Evolutionary conservation across 2,888 invertebrate species (phyloP), one percentile per base, ranked within the genome.

Genomic region (Hermodice carunculata): DNA sequence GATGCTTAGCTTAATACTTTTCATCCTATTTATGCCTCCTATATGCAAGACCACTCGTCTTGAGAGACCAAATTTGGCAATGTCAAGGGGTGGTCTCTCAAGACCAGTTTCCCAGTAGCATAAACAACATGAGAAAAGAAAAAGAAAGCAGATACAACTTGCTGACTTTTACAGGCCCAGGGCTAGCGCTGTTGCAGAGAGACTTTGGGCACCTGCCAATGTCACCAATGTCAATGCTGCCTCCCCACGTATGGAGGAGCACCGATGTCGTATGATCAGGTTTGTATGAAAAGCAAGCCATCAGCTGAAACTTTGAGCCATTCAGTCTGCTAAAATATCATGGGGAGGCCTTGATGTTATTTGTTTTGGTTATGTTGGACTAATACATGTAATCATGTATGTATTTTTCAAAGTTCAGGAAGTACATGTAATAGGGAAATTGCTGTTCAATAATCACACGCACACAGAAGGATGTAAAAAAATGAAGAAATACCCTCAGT

Each of bases 111-210:
- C 40, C 40, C 40, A 11, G 11, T 37, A 37, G 11, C 40, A 37
- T 14, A 37, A 37, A 37, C 11, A 11, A 37, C 40, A 11, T 37
- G 11, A 37, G 11, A 37, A 11, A 37, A 14, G 14, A 14, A 14
- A 57, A 48, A 11, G 11, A 48, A 37, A 37, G 17, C 40, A 37
- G 11, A n/a, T n/a, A n/a, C n/a, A n/a, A n/a, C 26, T 54, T 59
- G 6, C 5, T 24, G 29, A 17, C n/a, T 49, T 56, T 46, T 49
- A 34, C 62, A 88, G 88, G 88, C 96, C 96, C 0, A 88, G 95
- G 71, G 93, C 94, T 0, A 91, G 92, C 63, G 95, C 94, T 0
- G 90, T 92, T 0, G 96, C 95, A 0, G 96, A 97, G 86, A 89
- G 92, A 68, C 88, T 96, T 0, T 96, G 96, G 96, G 84, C 83